Percentiles rank a stretch among this genome's conserved stretches.
phyloP scores from a whole-genome alignment of 2,888 invertebrate species.

The Antheraea assamensis region DNA sequence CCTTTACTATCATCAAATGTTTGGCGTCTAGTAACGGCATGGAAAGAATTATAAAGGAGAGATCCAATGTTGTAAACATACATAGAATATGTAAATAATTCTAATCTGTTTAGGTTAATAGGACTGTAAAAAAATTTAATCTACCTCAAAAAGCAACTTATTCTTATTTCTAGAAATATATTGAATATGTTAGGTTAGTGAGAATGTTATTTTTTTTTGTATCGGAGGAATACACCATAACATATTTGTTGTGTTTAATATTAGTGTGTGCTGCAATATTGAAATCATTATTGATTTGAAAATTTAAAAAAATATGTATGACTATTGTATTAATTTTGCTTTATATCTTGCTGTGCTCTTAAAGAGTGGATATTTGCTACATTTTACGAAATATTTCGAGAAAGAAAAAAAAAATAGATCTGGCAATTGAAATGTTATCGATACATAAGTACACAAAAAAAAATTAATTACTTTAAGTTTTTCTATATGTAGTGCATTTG shows the following conservation, averaged over 20 bases:
- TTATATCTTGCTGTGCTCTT: conserved; percentile 51
- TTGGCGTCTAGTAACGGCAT: conserved; percentile 59
- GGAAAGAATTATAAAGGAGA: conserved; percentile 51
- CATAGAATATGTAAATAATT: conserved; percentile 76
- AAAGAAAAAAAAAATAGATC: conserved; percentile 44
- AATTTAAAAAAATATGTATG: conserved; percentile 59
- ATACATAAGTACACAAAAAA: conserved; percentile 36
- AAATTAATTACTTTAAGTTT: conserved; percentile 44
- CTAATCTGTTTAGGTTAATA: conserved; percentile 79
- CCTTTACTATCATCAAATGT: conserved; percentile 49
- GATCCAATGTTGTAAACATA: conserved; percentile 61
- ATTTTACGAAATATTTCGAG: conserved; percentile 27
- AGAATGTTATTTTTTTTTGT: conserved; percentile 51
- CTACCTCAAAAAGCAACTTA: conserved; percentile 80
- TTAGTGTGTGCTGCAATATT: conserved; percentile 71
- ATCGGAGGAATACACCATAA: conserved; percentile 60
- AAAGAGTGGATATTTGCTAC: conserved; percentile 46
- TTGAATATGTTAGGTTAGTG: conserved; percentile 78
- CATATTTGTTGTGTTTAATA: conserved; percentile 54
- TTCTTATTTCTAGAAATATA: conserved; percentile 74
- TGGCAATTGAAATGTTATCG: conserved; percentile 44
- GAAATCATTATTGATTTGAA: conserved; percentile 66
- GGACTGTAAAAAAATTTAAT: conserved; percentile 80
- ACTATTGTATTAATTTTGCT: conserved; percentile 56
- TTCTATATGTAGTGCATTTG: conserved; percentile 47